Evolutionary conservation across 2,888 invertebrate species (phyloP), one percentile per base, ranked within the genome.

Genomic region (Colletes collaris): DNA sequence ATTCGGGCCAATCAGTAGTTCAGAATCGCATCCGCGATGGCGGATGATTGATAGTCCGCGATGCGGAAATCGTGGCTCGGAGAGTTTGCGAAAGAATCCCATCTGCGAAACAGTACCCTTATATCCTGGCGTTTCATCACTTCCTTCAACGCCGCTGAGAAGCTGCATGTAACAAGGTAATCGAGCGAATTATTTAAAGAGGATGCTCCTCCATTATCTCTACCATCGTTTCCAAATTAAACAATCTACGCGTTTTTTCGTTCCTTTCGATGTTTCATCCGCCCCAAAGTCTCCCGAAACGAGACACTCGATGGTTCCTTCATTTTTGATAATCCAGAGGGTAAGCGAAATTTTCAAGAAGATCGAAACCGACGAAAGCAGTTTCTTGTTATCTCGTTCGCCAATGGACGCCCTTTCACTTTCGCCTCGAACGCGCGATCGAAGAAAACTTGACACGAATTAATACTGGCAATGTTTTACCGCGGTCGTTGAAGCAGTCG

Each of bases 1-100:
- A 86, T 86, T 82, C 84, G 80, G 79, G 63, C 85, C 84, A 81
- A 87, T 87, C 86, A 83, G 82, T 77, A 82, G 58, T 83, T 79
- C 77, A 85, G 85, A 84, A 86, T 81, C 82, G 79, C 73, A 78
- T 85, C 84, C 86, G 71, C 80, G 81, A 81, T 81, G 70, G 62
- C 66, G 69, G 84, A 83, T 86, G 87, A 87, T 87, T 83, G 83
- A 87, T 87, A 72, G 79, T 78, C 35, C 64, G 67, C 82, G 83
- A 87, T 83, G 87, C 87, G 81, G 83, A 87, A 87, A 87, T 86
- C 81, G 74, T 79, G 66, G 72, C 79, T 67, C 62, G 81, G 44
- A 52, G 64, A 68, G 72, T 84, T 79, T 78, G 78, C 86, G 86
- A 86, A 82, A 86, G 84, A 79, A 85, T 79, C 70, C 76, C 71